phyloP scores from a whole-genome alignment of 1,140 invertebrate genomes.

The Pseudomyrmex dendroicus region DNA sequence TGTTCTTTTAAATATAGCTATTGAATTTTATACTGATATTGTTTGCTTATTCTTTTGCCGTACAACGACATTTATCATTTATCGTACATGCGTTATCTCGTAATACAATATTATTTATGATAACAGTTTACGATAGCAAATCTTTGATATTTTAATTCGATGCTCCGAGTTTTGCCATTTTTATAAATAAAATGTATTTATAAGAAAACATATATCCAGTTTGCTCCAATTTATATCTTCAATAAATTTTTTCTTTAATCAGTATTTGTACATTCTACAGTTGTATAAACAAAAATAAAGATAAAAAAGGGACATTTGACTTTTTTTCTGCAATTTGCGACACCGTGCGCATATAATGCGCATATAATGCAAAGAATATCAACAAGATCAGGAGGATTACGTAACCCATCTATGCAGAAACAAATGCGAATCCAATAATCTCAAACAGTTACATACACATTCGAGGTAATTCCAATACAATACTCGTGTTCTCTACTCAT shows the following conservation, averaged over 20 bases:
- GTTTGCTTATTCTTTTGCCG: too few relatives aligned
- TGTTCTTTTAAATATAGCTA: too few relatives aligned
- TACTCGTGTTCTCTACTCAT: neutral
- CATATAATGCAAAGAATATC: neutral
- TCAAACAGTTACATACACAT: neutral
- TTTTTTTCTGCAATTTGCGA: neutral
- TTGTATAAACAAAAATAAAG: neutral
- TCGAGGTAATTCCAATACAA: neutral
- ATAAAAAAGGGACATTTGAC: neutral
- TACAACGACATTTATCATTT: too few relatives aligned
- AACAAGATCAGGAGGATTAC: conserved; percentile 18
- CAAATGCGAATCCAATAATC: conserved; percentile 16
- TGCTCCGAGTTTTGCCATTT: too few relatives aligned
- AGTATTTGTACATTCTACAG: conserved; percentile 9
- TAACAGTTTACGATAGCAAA: too few relatives aligned
- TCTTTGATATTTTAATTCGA: too few relatives aligned
- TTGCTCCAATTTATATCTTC: neutral
- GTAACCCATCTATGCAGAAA: neutral
- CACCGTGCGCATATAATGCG: neutral
- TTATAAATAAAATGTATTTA: too few relatives aligned
- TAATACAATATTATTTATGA: too few relatives aligned
- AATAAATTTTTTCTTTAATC: neutral
- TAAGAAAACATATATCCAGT: too few relatives aligned
- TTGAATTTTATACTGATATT: too few relatives aligned
- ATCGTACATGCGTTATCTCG: too few relatives aligned